phyloP scores from a whole-genome alignment of 2,113 vertebrate species.

The Platysteira castanea region DNA sequence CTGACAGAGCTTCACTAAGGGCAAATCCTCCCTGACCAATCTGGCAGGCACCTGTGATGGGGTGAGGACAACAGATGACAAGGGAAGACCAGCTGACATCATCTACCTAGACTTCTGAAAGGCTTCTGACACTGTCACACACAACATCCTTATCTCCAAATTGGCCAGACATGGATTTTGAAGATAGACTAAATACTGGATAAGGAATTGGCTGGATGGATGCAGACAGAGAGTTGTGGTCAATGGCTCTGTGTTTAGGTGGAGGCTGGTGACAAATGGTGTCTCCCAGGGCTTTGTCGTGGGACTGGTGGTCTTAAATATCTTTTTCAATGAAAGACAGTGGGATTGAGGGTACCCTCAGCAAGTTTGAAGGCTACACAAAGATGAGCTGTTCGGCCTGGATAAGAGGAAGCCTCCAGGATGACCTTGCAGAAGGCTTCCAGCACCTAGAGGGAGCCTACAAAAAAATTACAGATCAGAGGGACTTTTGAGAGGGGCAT shows the following conservation, averaged over 20 bases:
- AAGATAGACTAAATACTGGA: not conserved
- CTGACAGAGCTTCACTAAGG: not conserved
- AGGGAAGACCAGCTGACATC: fast-evolving
- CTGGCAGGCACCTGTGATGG: not conserved
- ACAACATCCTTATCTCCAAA: not conserved
- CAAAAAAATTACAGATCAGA: not conserved
- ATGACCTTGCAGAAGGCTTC: not conserved
- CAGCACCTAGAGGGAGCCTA: not conserved
- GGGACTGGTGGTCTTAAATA: too few species aligned
- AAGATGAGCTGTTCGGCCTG: not conserved
- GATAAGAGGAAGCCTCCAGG: not conserved
- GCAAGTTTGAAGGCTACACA: not conserved
- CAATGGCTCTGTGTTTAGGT: not conserved
- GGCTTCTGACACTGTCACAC: not conserved
- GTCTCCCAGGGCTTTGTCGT: not conserved
- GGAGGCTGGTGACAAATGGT: not conserved
- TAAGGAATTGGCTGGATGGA: not conserved
- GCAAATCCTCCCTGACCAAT: not conserved
- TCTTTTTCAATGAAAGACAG: not conserved
- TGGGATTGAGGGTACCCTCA: not conserved
- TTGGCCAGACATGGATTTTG: not conserved
- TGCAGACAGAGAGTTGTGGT: not conserved
- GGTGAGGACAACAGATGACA: not conserved
- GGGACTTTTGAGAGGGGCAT: not conserved
- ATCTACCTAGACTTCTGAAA: not conserved